Evolutionary conservation across 35 echinoderm and acorn worm species (phyloP), one percentile per base, ranked within the genome.

Genomic region (Amphiura filiformis): DNA sequence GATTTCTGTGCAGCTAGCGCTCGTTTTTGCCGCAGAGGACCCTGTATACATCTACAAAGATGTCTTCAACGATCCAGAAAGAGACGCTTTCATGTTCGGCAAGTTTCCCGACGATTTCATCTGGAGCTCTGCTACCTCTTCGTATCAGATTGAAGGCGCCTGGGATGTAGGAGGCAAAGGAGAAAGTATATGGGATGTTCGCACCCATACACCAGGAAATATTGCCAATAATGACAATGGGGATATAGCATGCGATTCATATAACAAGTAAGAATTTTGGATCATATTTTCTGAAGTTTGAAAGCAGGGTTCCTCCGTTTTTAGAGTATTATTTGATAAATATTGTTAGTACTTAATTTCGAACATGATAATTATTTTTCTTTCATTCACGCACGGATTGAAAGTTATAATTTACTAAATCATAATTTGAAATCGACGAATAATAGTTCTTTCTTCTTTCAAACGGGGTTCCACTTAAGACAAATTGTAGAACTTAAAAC

Each of bases 111-210:
- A n/a, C n/a, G 86, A 65, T 52, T 96, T 96, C 75, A 75, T 64
- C 32, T 96, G 94, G 94, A 91, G 89, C 42, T 79, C 86, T 17
- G 94, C 94, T 32, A 96, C 94, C 14, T 92, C 94, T 4, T 81
- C 94, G 12, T 96, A 96, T 39, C 94, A 96, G 86, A 96, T 96
- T 57, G 94, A 96, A 86, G 94, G 94, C 31, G 94, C 61, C 22
- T n/a, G n/a, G n/a, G n/a, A n/a, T n/a, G n/a, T n/a, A n/a, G n/a
- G n/a, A n/a, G n/a, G n/a, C n/a, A n/a, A n/a, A n/a, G n/a, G n/a
- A n/a, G n/a, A n/a, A n/a, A n/a, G n/a, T n/a, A n/a, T n/a, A n/a
- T n/a, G n/a, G n/a, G n/a, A n/a, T n/a, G n/a, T n/a, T n/a, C n/a
- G n/a, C n/a, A n/a, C n/a, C n/a, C n/a, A n/a, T n/a, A n/a, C n/a